Conservation (phyloP, 2,888 invertebrate genomes). For the Nowickia ferox region DNA sequence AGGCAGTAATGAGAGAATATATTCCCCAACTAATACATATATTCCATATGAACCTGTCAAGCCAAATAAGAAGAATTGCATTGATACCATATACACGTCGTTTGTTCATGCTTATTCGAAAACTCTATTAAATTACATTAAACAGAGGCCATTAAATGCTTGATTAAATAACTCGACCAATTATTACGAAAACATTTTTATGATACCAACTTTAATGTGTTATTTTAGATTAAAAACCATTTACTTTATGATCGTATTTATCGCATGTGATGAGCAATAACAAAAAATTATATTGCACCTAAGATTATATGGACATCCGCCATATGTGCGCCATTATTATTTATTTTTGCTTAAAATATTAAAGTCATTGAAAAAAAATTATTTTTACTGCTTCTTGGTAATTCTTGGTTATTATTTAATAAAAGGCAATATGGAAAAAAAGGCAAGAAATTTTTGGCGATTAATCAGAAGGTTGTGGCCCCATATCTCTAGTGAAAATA, state of each 20-base stretch:
- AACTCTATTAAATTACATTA: constrained; percentile 38
- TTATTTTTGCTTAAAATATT: constrained; percentile 20
- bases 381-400: no score
- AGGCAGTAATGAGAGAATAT: no score
- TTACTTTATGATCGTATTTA: constrained; percentile 53
- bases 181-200: constrained; percentile 60
- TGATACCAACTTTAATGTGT: constrained; percentile 62
- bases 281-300: constrained; percentile 49
- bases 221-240: constrained; percentile 66
- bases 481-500: no score
- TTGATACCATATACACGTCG: no score
- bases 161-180: constrained; percentile 66
- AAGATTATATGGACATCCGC: constrained; percentile 54
- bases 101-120: background rate
- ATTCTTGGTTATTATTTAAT: no score
- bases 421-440: no score
- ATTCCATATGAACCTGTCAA: no score
- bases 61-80: no score
- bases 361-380: background rate
- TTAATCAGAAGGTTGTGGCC: no score
- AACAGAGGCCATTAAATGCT: constrained; percentile 57
- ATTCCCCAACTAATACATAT: no score
- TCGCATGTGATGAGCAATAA: constrained; percentile 33
- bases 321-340: constrained; percentile 27
- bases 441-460: no score